Evolutionary conservation across 2,888 invertebrate genomes (phyloP).

Genomic region (Lypha dubia): DNA sequence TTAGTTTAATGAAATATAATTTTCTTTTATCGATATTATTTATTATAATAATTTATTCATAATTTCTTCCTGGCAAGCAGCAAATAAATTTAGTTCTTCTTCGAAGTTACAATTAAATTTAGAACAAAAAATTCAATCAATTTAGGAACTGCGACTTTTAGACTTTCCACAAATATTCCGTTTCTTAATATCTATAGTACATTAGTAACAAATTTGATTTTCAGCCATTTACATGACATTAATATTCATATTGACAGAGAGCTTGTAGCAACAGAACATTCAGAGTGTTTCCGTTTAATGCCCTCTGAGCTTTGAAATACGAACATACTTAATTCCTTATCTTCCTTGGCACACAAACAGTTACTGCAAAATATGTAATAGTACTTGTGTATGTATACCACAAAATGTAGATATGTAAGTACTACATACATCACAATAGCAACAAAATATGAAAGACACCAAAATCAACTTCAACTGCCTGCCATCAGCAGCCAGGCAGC

Average conservation of each 20-base stretch:
- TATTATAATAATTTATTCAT: conserved; percentile 26
- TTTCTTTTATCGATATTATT: conserved; percentile 13
- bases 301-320: conserved; percentile 38
- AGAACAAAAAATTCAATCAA: conserved; percentile 17
- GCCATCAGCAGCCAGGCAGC: conserved; percentile 2
- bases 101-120: conserved; percentile 9
- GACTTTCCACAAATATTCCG: conserved; percentile 11
- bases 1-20: conserved; percentile 1
- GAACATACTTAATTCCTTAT: conserved; percentile 59
- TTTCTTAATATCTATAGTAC: conserved; percentile 47
- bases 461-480: conserved; percentile 49
- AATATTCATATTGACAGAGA: conserved; percentile 51
- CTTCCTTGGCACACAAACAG: conserved; percentile 38
- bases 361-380: conserved; percentile 19
- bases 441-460: conserved; percentile 15
- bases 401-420: too few species aligned
- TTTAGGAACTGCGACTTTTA: conserved; percentile 23
- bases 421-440: not conserved
- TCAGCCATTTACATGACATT: conserved; percentile 50
- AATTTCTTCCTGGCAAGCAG: conserved; percentile 7
- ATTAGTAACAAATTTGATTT: conserved; percentile 28
- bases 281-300: conserved; percentile 42
- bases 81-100: conserved; percentile 14
- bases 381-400: not conserved
- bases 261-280: conserved; percentile 56